Conservation (phyloP, 1,140 invertebrate species). For the Pomacea maculata region DNA sequence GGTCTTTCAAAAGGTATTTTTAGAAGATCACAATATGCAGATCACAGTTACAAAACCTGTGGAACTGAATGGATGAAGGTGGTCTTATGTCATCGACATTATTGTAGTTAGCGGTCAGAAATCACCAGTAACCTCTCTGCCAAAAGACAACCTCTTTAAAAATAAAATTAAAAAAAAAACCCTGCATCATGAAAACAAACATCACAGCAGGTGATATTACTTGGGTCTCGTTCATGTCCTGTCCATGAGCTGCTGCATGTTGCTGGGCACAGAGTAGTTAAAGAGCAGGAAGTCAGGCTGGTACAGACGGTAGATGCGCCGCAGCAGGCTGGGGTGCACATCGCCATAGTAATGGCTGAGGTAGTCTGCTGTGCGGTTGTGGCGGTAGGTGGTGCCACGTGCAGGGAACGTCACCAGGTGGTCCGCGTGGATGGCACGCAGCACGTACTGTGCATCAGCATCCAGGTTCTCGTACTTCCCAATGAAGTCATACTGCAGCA, state of each 20-base stretch:
- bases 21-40: too few species aligned
- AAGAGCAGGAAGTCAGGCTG: slow-evolving; percentile 7
- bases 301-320: slow-evolving; percentile 11
- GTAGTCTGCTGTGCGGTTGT: slow-evolving; percentile 6
- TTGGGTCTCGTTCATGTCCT: too few species aligned
- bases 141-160: too few species aligned
- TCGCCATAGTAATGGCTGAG: slow-evolving; percentile 1
- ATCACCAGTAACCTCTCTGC: too few species aligned
- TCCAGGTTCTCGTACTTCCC: slow-evolving; percentile 22
- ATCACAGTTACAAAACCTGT: too few species aligned
- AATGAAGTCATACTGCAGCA: slow-evolving; percentile 26
- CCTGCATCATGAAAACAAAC: too few species aligned
- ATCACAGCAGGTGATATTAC: too few species aligned
- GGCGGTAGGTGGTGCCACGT: slow-evolving; percentile 9
- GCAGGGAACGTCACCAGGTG: slow-evolving; percentile 11
- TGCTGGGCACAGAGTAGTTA: not conserved
- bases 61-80: too few species aligned
- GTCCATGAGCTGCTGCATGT: slow-evolving; percentile 1
- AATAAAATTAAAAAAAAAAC: too few species aligned
- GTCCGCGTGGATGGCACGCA: slow-evolving; percentile 9
- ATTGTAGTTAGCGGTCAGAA: too few species aligned
- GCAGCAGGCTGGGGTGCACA: not conserved
- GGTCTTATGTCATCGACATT: too few species aligned
- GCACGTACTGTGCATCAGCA: slow-evolving; percentile 14
- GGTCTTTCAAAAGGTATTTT: too few species aligned